A percentile compares a stretch with the other conserved stretches of the same genome.
Conservation (phyloP, 2,888 invertebrate genomes). For the Drosophila putrida region DNA sequence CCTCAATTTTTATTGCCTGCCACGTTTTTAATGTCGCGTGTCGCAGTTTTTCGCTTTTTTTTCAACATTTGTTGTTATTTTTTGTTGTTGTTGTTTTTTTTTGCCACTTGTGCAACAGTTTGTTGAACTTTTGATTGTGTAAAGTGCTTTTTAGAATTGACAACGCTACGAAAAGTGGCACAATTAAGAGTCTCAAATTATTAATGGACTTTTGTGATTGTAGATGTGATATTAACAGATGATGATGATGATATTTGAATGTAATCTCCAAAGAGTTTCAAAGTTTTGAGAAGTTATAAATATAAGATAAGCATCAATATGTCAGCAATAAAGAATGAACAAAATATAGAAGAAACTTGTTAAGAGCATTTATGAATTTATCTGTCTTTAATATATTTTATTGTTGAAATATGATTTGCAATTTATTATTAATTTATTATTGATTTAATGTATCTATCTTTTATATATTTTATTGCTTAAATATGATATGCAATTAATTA, state of each 20-base stretch:
- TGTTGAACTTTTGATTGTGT: conserved; percentile 67
- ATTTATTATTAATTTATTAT: too few relatives aligned
- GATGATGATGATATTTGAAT: conserved; percentile 4
- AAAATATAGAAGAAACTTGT: too few relatives aligned
- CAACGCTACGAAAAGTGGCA: conserved; percentile 37
- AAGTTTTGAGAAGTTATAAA: too few relatives aligned
- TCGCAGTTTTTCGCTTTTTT: conserved; percentile 55
- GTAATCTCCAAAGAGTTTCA: neutral
- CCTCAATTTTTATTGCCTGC: conserved; percentile 78
- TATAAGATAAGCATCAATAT: too few relatives aligned
- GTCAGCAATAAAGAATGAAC: too few relatives aligned
- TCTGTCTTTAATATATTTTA: too few relatives aligned
- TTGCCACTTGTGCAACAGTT: conserved; percentile 72
- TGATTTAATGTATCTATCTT: too few relatives aligned
- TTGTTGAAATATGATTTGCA: too few relatives aligned
- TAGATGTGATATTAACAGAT: conserved; percentile 7
- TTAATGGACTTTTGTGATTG: conserved; percentile 2
- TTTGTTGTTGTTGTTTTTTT: conserved; percentile 16
- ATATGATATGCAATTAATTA: too few relatives aligned
- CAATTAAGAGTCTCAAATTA: conserved; percentile 31
- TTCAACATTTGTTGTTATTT: conserved; percentile 10
- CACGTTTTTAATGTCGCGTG: conserved; percentile 79
- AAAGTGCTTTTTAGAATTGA: conserved; percentile 53
- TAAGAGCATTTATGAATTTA: too few relatives aligned
- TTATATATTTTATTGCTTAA: too few relatives aligned